Percentiles rank a stretch among this genome's conserved stretches.
These are phyloP conservation scores for Holothuria scabra DNA, from an alignment of 53 echinoderm and acorn worm species.

Conservation along the genomic window DNA sequence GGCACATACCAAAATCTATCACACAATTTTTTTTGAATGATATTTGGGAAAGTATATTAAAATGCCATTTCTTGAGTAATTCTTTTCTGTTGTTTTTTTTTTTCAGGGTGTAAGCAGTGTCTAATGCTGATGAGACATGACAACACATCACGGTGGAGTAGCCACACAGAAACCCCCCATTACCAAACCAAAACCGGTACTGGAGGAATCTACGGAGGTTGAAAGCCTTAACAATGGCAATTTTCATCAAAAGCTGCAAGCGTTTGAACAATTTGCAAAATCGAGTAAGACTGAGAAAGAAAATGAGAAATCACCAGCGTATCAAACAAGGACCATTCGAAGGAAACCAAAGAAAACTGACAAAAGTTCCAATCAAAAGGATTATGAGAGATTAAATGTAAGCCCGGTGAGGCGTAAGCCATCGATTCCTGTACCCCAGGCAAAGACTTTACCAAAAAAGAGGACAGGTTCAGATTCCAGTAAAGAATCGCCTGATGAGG, in stretches of 20 bases:
- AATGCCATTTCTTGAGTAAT: too few relatives aligned
- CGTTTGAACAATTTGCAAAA: constrained; percentile 18
- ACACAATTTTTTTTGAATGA: too few relatives aligned
- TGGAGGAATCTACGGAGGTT: background rate
- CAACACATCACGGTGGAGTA: background rate
- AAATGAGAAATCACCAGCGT: background rate
- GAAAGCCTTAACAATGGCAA: constrained; percentile 2
- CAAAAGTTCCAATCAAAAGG: constrained; percentile 4
- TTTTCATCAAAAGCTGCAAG: constrained; percentile 23
- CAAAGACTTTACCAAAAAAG: background rate
- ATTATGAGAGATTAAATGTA: constrained; percentile 27
- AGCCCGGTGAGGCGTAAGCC: constrained; percentile 27
- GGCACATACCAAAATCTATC: too few relatives aligned
- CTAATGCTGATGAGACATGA: constrained; percentile 22
- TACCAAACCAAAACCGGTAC: constrained; percentile 13
- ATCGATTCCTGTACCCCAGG: background rate
- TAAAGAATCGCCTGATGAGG: background rate
- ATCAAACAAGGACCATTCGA: constrained; percentile 18
- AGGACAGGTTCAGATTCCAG: background rate
- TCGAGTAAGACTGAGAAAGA: background rate
- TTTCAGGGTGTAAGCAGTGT: background rate
- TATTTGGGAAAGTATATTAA: too few relatives aligned
- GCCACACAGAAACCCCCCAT: constrained; percentile 18
- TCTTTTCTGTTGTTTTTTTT: background rate
- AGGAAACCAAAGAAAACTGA: constrained; percentile 2